phyloP scores from a whole-genome alignment of 2,113 vertebrate species.

The Corythornis cristatus region DNA sequence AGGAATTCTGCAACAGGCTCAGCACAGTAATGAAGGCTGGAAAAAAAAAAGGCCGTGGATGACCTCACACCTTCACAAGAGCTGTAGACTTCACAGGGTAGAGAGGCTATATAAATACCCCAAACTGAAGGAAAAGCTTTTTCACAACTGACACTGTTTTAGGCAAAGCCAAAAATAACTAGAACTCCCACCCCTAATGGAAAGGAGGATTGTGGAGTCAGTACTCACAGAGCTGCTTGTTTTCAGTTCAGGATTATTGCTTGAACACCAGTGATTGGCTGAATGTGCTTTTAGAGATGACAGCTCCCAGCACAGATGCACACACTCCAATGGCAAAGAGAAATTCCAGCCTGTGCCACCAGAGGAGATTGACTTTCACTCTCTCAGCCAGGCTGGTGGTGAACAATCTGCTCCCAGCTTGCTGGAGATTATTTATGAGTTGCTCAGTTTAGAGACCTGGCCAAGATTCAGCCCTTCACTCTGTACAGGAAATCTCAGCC shows the following conservation, averaged over 20 bases:
- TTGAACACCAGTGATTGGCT: not conserved
- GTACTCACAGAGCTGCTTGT: not conserved
- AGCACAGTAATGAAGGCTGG: not conserved
- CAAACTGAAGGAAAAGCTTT: not conserved
- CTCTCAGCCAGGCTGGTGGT: constrained; percentile 33
- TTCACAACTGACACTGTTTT: not conserved
- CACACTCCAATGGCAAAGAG: not conserved
- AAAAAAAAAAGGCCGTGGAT: not conserved
- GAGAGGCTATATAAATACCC: not conserved
- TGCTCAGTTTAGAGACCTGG: constrained; percentile 59
- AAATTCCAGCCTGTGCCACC: constrained; percentile 30
- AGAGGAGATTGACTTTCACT: constrained; percentile 11
- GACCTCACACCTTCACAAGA: not conserved
- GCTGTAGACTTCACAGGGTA: not conserved
- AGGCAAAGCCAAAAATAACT: constrained; percentile 29
- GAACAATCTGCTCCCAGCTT: constrained; percentile 57
- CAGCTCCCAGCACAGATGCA: not conserved
- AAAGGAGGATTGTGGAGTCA: not conserved
- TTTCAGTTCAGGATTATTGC: not conserved
- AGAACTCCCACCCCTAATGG: not conserved
- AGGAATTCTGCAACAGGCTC: not conserved
- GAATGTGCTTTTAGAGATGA: not conserved
- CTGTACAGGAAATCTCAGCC: constrained; percentile 54
- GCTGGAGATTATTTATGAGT: constrained; percentile 59
- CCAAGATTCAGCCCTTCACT: constrained; percentile 39